Base-by-base conservation (phyloP, 2,888 invertebrate genomes). In the Dryadula phaetusa region DNA sequence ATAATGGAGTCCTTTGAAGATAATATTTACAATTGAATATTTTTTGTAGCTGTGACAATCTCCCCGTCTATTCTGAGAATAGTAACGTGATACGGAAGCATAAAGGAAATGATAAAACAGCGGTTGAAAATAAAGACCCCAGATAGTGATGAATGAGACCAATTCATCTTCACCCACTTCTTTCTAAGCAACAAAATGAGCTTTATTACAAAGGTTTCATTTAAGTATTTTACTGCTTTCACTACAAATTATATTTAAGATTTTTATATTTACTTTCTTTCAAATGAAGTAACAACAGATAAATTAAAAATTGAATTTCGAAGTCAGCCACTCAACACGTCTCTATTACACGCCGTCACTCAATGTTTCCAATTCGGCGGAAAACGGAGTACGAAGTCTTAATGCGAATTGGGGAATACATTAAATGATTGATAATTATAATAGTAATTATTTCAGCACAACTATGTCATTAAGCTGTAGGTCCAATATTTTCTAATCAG, bases 121-220 rank as follows among this genome's bases (percentile, higher is more conserved):
- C 61, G 49, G 44, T 22, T 47, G 62, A 60, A 66, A 66, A 64
- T 67, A 72, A 67, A 66, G 37, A 53, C 62, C 46, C 20, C 22
- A 63, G 62, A 69, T 69, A 66, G 67, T 66, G 52, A 70, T 58
- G 52, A 67, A 69, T 66, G 62, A 54, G 37, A 60, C 65, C 67
- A 54, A 70, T 72, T 69, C 52, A 66, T 70, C 67, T 69, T 42
- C 32, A 47, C 7, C 40, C 16, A 28, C 54, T 68, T 28, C 53
- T 64, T 54, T 54, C 14, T 28, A 18, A 56, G 44, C 12, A 49
- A 56, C 42, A 8, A 56, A 32, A 34, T 12, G n/a, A 3, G 7
- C n/a, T 42, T 42, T 44, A 37, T 34, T 8, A 47, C 20, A 8
- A 61, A 32, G 42, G 1, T 34, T 56, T 56, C 20, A 56, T 56